Conservation (phyloP, 2,113 vertebrate genomes). For the Tricholaema leucomelas region DNA sequence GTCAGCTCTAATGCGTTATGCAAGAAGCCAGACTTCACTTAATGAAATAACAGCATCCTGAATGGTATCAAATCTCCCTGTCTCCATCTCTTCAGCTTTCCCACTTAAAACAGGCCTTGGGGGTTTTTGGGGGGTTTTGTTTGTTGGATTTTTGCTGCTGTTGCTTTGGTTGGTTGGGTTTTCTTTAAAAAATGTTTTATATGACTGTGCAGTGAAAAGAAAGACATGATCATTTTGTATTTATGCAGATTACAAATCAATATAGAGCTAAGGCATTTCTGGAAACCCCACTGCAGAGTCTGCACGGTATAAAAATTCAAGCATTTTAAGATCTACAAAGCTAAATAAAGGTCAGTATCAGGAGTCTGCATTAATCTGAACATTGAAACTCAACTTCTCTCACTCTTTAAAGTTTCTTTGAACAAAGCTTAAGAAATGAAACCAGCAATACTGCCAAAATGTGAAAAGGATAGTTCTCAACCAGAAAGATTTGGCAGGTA, state of each 20-base stretch:
- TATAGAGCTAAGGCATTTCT: not conserved
- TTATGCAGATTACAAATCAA: not conserved
- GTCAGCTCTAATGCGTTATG: not conserved
- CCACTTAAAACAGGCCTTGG: not conserved
- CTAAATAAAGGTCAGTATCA: not conserved
- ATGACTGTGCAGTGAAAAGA: not conserved
- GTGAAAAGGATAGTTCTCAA: not conserved
- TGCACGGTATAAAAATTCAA: not conserved
- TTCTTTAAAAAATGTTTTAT: not conserved
- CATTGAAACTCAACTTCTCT: not conserved
- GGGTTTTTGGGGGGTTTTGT: no score
- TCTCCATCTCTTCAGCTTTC: not conserved
- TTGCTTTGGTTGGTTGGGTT: not conserved
- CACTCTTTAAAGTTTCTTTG: not conserved
- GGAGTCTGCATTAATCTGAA: not conserved
- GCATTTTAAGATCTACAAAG: not conserved
- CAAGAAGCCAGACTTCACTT: conserved; percentile 13
- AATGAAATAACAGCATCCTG: not conserved
- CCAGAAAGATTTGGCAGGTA: not conserved
- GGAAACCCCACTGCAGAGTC: not conserved
- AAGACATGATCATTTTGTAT: not conserved
- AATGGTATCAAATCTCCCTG: not conserved
- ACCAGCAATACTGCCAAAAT: not conserved
- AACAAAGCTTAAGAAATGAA: not conserved
- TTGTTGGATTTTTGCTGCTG: no score